Evolutionary conservation across 2,888 invertebrate species (phyloP), one percentile per base, ranked within the genome.

Genomic region (Hybos culiciformis): DNA sequence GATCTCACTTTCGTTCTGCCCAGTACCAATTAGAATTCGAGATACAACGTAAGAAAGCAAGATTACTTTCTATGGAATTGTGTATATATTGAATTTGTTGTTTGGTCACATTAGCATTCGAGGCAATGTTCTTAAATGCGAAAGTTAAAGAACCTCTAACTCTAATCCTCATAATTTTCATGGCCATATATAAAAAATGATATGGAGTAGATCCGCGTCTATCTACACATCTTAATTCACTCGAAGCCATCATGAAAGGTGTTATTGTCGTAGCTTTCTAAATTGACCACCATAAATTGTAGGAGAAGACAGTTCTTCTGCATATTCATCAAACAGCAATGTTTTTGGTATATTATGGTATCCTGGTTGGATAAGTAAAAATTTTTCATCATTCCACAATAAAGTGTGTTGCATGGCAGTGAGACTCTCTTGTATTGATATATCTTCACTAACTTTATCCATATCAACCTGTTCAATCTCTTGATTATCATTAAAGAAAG

Each of bases 221-320:
- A 51, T 57, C 56, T 7, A 41, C 26, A 26, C 56, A 42, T 34
- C 56, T 31, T 26, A 54, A 19, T 46, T 51, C 50, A 42, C 48
- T 51, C 12, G 44, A 44, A 12, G 46, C 48, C 43, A 45, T 55
- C 43, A 42, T 44, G 24, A 44, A 48, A 3, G 46, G 43, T 5
- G 47, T 51, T 2, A 48, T 48, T 8, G 52, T 36, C 50, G 38
- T 48, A 61, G 64, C 4, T 37, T 46, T 41, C 62, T 51, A 3
- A 51, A 51, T 39, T 61, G 34, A 6, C 65, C 65, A 20, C 44
- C 53, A 54, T 67, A 67, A 51, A 66, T 65, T 11, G 21, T 6
- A 17, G 63, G 65, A 52, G 66, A 65, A 4, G 63, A 62, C 15
- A 66, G 40, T 43, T 66, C 64, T 57, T 64, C 63, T 11, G 61